Conservation (phyloP, 2,797 vertebrate species). For the Hippocampus kuda region DNA sequence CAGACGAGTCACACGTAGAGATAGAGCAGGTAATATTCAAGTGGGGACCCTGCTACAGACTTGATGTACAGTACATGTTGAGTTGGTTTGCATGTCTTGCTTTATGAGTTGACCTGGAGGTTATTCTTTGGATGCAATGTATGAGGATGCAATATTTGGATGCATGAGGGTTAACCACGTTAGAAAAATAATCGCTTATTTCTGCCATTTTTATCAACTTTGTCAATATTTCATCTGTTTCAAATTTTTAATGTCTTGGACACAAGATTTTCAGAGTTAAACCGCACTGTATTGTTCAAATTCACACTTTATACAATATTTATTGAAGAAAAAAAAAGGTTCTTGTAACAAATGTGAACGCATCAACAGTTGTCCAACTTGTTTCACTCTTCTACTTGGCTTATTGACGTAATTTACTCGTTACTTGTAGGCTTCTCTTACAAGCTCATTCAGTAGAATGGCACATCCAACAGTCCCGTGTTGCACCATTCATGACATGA, state of each 20-base stretch:
- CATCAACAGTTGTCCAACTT: background rate
- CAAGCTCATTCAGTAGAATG: background rate
- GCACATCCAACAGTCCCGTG: background rate
- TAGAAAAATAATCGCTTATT: background rate
- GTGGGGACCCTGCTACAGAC: conserved; percentile 54
- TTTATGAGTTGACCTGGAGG: conserved; percentile 24
- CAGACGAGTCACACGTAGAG: conserved; percentile 64
- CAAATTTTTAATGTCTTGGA: background rate
- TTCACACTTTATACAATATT: background rate
- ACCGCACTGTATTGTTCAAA: background rate
- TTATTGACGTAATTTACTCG: background rate
- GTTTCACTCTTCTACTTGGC: background rate
- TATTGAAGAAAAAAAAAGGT: background rate
- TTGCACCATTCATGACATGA: background rate
- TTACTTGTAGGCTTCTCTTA: too few species aligned
- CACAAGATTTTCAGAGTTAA: background rate
- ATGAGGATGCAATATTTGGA: too few species aligned
- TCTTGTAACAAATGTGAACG: background rate
- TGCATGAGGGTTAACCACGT: too few species aligned
- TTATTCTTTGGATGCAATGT: background rate
- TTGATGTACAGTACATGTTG: conserved; percentile 2
- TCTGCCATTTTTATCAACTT: background rate
- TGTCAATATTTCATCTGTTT: background rate
- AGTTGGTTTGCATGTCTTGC: conserved; percentile 29
- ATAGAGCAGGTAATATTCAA: conserved; percentile 69